A percentile compares a stretch with the other conserved stretches of the same genome.
Evolutionary conservation across 2,888 invertebrate genomes (phyloP).

Genomic region (Aspidiotus destructor): DNA sequence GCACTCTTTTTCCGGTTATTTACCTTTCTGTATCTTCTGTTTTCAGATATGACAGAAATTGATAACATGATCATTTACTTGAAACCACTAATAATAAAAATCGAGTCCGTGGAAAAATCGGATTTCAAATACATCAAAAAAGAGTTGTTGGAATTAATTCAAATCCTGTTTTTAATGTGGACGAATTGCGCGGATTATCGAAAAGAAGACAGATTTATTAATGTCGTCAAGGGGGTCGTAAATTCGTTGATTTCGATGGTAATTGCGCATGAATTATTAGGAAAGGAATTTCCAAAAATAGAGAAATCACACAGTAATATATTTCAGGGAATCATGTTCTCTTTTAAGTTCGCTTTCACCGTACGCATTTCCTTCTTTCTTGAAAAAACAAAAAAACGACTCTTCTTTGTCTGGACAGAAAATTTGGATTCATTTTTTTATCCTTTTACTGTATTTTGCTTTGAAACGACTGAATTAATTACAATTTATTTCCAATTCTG

Average conservation of each 20-base stretch:
- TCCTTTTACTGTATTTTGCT: no score
- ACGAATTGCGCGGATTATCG: constrained; percentile 13
- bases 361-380: neutral
- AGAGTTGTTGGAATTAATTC: constrained; percentile 4
- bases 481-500: neutral
- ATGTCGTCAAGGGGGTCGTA: constrained; percentile 21
- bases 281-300: no score
- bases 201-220: constrained; percentile 1
- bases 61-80: constrained; percentile 22
- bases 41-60: constrained; percentile 14
- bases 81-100: constrained; percentile 12
- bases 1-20: neutral
- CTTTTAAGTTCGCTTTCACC: no score
- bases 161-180: constrained; percentile 18
- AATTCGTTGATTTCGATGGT: constrained; percentile 20
- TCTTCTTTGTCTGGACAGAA: neutral
- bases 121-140: constrained; percentile 26
- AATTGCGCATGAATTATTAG: neutral
- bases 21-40: neutral
- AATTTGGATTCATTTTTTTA: no score
- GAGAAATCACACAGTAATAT: no score
- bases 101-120: constrained; percentile 20
- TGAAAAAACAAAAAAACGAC: neutral
- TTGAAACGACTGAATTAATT: no score
- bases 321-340: no score